These are phyloP conservation scores for Drosophila lacertosa DNA, from an alignment of 1,140 invertebrate species.

Conservation along the genomic window DNA sequence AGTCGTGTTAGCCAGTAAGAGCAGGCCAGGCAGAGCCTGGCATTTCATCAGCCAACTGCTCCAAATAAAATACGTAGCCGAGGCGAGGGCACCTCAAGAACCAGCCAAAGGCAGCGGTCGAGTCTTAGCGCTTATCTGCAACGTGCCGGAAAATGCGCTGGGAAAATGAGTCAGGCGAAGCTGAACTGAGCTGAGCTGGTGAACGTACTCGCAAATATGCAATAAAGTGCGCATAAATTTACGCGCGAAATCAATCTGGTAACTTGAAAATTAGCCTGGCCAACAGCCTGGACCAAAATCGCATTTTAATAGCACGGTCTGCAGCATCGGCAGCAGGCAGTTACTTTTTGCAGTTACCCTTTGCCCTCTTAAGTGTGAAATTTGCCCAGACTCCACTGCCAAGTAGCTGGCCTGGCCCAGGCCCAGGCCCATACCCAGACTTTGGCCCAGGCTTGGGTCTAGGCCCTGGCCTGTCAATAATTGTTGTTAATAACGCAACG, in stretches of 20 bases:
- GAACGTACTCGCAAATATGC: slow-evolving; percentile 62
- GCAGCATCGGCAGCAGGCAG: slow-evolving; percentile 24
- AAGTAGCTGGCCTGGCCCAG: not conserved
- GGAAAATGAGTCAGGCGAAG: slow-evolving; percentile 53
- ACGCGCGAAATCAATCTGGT: slow-evolving; percentile 76
- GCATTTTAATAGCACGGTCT: slow-evolving; percentile 62
- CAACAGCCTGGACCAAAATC: slow-evolving; percentile 37
- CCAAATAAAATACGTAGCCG: slow-evolving; percentile 69
- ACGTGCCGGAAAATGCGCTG: slow-evolving; percentile 64
- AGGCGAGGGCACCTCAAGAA: not conserved
- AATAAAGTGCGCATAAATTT: slow-evolving; percentile 78
- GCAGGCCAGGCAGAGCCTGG: not conserved
- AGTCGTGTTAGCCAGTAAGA: slow-evolving; percentile 55
- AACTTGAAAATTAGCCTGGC: slow-evolving; percentile 60
- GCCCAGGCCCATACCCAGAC: not conserved
- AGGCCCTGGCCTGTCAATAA: too few relatives aligned
- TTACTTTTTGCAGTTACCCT: slow-evolving; percentile 65
- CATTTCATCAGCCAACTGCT: slow-evolving; percentile 72
- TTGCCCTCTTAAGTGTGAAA: slow-evolving; percentile 76
- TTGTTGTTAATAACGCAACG: too few relatives aligned
- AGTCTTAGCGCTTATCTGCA: slow-evolving; percentile 34
- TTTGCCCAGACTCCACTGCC: slow-evolving; percentile 47
- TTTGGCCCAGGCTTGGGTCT: too few relatives aligned
- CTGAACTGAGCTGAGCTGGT: slow-evolving; percentile 16
- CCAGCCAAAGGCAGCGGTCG: not conserved